Conservation (phyloP, 2,888 invertebrate genomes). For the Heteropelma amictum region DNA sequence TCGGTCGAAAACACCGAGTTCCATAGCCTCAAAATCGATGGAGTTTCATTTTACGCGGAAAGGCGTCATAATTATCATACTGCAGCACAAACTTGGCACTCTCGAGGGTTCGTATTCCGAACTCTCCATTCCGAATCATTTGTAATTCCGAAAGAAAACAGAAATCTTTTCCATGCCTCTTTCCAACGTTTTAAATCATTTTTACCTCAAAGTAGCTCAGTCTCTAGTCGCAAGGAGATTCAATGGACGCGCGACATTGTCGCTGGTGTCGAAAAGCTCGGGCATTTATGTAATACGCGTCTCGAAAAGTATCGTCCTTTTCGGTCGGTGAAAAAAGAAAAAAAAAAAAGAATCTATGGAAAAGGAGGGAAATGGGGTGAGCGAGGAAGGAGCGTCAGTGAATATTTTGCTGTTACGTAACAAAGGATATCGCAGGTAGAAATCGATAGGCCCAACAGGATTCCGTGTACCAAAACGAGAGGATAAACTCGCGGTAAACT, state of each 20-base stretch:
- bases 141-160: too few relatives aligned
- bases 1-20: too few relatives aligned
- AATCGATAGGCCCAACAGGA: constrained; percentile 59
- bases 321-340: background rate
- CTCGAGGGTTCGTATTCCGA: too few relatives aligned
- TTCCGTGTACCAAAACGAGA: background rate
- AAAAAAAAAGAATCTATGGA: background rate
- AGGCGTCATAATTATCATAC: too few relatives aligned
- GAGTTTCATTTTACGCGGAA: too few relatives aligned
- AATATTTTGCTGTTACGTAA: constrained; percentile 50
- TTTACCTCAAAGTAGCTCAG: background rate
- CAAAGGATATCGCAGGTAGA: constrained; percentile 57
- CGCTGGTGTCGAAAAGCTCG: constrained; percentile 11
- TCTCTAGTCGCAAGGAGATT: constrained; percentile 20
- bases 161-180: background rate
- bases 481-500: too few relatives aligned
- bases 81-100: too few relatives aligned
- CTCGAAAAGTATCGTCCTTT: constrained; percentile 44
- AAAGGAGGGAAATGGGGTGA: constrained; percentile 34
- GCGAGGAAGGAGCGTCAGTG: constrained; percentile 43
- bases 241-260: constrained; percentile 3
- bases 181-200: background rate
- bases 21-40: too few relatives aligned
- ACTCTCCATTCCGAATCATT: too few relatives aligned
- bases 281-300: constrained; percentile 6